Evolutionary conservation across 2,888 invertebrate species (phyloP).

Genomic region (Cryptocephalus primarius): DNA sequence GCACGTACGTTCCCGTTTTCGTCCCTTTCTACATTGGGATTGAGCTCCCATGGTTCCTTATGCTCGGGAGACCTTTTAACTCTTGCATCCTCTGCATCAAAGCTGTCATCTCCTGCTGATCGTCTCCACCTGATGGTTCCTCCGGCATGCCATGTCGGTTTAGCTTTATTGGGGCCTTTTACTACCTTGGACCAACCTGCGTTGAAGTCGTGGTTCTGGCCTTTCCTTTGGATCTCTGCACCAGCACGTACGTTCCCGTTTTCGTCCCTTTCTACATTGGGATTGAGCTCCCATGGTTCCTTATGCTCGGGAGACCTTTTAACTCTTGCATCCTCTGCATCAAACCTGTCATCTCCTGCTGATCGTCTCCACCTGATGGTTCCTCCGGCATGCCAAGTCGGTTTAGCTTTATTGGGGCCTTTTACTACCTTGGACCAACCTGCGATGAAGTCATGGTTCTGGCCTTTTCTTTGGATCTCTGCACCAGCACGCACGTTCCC

Average conservation of each 20-base stretch:
- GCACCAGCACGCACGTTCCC: not conserved
- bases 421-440: constrained; percentile 5
- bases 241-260: constrained; percentile 9
- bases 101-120: not conserved
- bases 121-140: constrained; percentile 7
- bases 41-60: not conserved
- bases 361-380: constrained; percentile 5
- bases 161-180: constrained; percentile 7
- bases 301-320: not conserved
- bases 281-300: constrained; percentile 10
- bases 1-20: not conserved
- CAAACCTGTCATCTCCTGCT: not conserved
- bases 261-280: constrained; percentile 6
- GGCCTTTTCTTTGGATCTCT: constrained; percentile 5
- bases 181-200: constrained; percentile 13
- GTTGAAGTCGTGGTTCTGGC: constrained; percentile 5
- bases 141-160: constrained; percentile 13
- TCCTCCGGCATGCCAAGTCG: constrained; percentile 6
- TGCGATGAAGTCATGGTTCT: constrained; percentile 6
- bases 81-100: not conserved
- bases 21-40: not conserved
- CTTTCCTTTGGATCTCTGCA: constrained; percentile 7
- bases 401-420: constrained; percentile 4
- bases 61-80: not conserved
- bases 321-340: constrained; percentile 2